Base-by-base conservation (phyloP, 92 coral and sea anemone species). In the Bergia puertoricense region DNA sequence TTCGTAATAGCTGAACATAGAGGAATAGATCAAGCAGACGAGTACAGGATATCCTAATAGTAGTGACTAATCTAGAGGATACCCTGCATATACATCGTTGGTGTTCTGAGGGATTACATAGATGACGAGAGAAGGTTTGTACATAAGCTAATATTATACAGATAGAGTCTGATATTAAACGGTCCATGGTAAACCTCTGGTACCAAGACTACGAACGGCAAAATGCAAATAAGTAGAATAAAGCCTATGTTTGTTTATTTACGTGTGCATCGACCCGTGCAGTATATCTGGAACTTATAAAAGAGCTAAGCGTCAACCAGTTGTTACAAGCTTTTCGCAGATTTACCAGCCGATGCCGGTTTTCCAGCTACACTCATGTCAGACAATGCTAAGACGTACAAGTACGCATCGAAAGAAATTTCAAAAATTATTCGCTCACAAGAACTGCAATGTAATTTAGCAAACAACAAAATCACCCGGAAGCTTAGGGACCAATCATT, bases 241-340 rank as follows among this genome's bases (percentile, higher is more conserved):
- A 77, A 39, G 67, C 51, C 16, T 88, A 88, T 50, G 68, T 88
- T 18, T 88, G 75, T 46, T 74, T 88, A 54, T 88, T 69, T 76
- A 89, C 91, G 0, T 89, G 92, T 46, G 92, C 92, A 48, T 85
- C 92, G 20, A 89, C 89, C 39, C 81, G 89, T 59, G 92, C 89
- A 22, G 85, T 89, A 8, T 89, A 85, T 66, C 54, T 89, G 46
- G 88, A 81, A 46, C 81, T 88, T 0, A 72, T 57, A 20, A 41
- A 15, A 48, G 80, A 76, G 37, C 68, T 81, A 0, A 50, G 78
- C 51, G 74, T 30, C 10, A 0, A 51, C 6, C 46, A 67, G 20
- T 69, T 72, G 74, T 44, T 88, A 67, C 87, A 59, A 23, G 41
- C 85, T 18, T 79, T 88, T 42, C 1, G 91, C 56, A 8, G 68